phyloP scores from a whole-genome alignment of 1,140 invertebrate species.

The Aphelinus certus region DNA sequence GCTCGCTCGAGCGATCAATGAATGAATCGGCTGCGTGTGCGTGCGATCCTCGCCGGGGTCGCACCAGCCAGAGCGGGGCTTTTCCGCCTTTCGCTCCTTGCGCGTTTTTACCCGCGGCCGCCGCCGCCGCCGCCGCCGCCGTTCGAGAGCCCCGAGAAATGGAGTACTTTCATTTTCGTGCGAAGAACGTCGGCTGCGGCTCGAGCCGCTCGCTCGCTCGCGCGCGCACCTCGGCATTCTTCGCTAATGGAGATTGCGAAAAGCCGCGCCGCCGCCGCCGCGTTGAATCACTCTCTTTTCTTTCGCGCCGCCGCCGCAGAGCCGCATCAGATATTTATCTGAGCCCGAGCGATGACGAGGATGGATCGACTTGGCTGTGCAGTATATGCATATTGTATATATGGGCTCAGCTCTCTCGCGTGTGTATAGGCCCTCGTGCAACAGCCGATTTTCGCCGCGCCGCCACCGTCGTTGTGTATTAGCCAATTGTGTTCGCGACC shows the following conservation, averaged over 20 bases:
- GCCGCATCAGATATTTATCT: no score
- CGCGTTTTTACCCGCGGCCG: conserved; percentile 4
- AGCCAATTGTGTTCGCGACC: no score
- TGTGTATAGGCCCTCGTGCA: no score
- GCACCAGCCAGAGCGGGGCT: conserved; percentile 1
- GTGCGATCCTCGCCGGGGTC: neutral
- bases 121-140: neutral
- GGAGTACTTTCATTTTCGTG: conserved; percentile 44
- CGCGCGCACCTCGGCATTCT: conserved; percentile 33
- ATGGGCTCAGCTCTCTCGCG: no score
- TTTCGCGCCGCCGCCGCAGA: neutral
- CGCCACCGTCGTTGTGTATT: no score
- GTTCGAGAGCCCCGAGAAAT: conserved; percentile 28
- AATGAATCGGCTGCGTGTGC: neutral
- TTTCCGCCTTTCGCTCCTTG: conserved; percentile 40
- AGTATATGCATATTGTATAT: no score
- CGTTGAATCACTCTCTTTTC: conserved; percentile 39
- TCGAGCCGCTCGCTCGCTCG: no score
- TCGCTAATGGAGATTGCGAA: conserved; percentile 43
- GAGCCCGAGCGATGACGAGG: no score
- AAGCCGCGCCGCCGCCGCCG: conserved; percentile 10
- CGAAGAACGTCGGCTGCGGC: conserved; percentile 35
- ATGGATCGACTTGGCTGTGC: no score
- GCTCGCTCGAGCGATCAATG: conserved; percentile 21
- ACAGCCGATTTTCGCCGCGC: no score